Evolutionary conservation across 2,797 vertebrate genomes (phyloP), one percentile per base, ranked within the genome.

Genomic region (Erpetoichthys calabaricus): DNA sequence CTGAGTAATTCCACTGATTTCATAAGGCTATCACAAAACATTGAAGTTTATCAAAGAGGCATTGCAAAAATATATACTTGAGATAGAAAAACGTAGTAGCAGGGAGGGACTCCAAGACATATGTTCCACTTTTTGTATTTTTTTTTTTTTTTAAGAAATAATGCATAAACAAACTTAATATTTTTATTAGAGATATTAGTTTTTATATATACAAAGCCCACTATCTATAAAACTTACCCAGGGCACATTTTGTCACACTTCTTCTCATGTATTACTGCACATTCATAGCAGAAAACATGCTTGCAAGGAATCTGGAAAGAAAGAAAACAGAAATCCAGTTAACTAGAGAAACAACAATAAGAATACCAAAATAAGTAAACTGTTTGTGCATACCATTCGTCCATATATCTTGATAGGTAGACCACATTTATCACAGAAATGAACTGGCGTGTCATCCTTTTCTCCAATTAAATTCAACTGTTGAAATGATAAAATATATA

Each of bases 221-320:
- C 4, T 3, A 8, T 44, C 7, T 25, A 49, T 59, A 3, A 6
- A 68, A 66, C 86, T 91, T 80, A 99, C 96, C 96, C 96, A 53
- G 96, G 96, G 62, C 96, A 99, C 89, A 98, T 92, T 70, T 98
- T 98, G 68, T 99, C 95, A 70, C 90, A 93, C 65, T 98, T 98
- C 73, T 97, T 95, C 75, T 99, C 96, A 60, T 99, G 93, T 49
- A 93, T 84, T 66, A 96, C 72, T 74, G 96, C 94, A 76, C 96
- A 99, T 49, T 97, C 95, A 59, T 96, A 94, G 77, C 96, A 99
- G 81, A 99, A 99, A 49, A 98, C 94, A 64, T 99, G 96, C 64
- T 99, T 99, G 69, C 96, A 99, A 45, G 96, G 95, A 74, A 99
- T 99, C 96, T 99, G 77, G 49, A 58, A 62, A 68, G 45, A 58